Evolutionary conservation across 2,113 vertebrate genomes (phyloP).

Genomic region (Python bivittatus): DNA sequence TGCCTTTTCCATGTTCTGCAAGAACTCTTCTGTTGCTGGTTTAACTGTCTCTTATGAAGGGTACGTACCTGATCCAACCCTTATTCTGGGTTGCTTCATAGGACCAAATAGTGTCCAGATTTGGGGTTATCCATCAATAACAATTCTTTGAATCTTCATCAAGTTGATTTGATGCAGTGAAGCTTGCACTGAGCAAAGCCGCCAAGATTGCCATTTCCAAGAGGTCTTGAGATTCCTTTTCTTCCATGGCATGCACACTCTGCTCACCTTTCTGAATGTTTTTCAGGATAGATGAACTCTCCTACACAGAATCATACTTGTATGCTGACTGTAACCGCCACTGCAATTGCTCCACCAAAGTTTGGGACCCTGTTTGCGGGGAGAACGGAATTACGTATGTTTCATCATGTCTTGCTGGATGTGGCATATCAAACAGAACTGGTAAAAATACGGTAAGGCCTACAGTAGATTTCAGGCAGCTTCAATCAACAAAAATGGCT

Average conservation of each 20-base stretch:
- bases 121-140: neutral
- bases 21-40: constrained; percentile 84
- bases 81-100: neutral
- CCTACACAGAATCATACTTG: constrained; percentile 62
- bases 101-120: neutral
- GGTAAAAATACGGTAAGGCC: constrained; percentile 80
- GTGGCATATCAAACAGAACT: constrained; percentile 74
- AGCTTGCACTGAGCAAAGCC: neutral
- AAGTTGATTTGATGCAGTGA: neutral
- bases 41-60: constrained; percentile 87
- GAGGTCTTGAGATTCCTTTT: neutral
- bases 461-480: neutral
- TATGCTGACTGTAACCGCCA: constrained; percentile 77
- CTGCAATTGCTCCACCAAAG: constrained; percentile 72
- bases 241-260: neutral
- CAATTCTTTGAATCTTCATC: neutral
- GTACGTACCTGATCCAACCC: constrained; percentile 67
- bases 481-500: neutral
- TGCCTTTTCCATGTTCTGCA: constrained; percentile 81
- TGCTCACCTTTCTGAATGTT: constrained; percentile 35
- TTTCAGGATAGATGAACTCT: constrained; percentile 67
- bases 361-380: constrained; percentile 92
- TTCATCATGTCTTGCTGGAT: constrained; percentile 91
- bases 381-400: constrained; percentile 82
- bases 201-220: neutral